Percentiles rank a stretch among this genome's conserved stretches.
Conservation (phyloP, 2,797 vertebrate genomes). For the Moxostoma hubbsi region DNA sequence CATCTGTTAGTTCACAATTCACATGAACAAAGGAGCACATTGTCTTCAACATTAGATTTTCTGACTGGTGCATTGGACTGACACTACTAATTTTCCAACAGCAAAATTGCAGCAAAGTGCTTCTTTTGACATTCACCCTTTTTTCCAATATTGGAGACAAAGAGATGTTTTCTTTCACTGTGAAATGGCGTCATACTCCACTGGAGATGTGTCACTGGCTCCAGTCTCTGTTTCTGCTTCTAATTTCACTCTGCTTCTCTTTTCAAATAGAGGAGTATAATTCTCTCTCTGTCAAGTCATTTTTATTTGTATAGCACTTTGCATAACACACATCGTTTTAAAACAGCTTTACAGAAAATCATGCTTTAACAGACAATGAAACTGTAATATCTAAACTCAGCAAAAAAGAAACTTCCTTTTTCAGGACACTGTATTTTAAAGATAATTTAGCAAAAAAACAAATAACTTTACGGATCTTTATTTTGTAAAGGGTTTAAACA, state of each 20-base stretch:
- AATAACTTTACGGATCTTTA: too few species aligned
- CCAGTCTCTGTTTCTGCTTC: conserved; percentile 39
- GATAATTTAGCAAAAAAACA: too few species aligned
- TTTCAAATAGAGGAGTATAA: neutral
- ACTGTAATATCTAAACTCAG: too few species aligned
- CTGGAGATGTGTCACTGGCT: conserved; percentile 3
- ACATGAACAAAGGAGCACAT: neutral
- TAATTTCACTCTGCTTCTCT: conserved; percentile 17
- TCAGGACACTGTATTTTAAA: too few species aligned
- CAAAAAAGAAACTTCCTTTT: too few species aligned
- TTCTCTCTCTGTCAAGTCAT: neutral
- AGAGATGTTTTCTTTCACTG: conserved; percentile 32
- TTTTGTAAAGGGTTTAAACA: too few species aligned
- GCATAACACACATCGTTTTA: too few species aligned
- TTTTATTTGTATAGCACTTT: too few species aligned
- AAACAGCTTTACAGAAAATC: too few species aligned
- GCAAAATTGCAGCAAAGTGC: conserved; percentile 10
- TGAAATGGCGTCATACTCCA: conserved; percentile 14
- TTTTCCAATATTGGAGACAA: conserved; percentile 30
- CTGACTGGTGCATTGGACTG: neutral
- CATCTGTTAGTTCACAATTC: neutral
- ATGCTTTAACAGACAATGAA: too few species aligned
- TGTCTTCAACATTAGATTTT: neutral
- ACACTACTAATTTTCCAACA: conserved; percentile 3
- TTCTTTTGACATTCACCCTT: neutral